A percentile compares a stretch with the other conserved stretches of the same genome.
These are phyloP conservation scores for Pempheris klunzingeri DNA, from an alignment of 2,797 vertebrate genomes.

Conservation along the genomic window DNA sequence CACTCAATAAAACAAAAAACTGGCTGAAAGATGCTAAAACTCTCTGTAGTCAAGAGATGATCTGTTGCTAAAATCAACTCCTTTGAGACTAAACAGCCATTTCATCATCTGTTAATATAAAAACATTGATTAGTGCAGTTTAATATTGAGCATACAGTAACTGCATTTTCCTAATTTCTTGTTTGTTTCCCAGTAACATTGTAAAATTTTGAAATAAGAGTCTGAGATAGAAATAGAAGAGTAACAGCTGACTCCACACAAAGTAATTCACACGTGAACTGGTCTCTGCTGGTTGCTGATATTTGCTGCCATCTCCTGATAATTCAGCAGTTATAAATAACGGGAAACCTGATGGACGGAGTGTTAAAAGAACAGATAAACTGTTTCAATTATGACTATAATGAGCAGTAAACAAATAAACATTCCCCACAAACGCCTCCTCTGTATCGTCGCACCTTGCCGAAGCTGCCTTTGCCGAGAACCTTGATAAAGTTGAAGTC, in stretches of 20 bases:
- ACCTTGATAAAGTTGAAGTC: slow-evolving; percentile 99
- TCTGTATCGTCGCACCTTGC: slow-evolving; percentile 87
- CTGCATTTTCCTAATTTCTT: background rate
- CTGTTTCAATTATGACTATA: slow-evolving; percentile 34
- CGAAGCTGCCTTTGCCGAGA: slow-evolving; percentile 98
- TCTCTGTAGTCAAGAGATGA: no score
- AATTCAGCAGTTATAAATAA: slow-evolving; percentile 17
- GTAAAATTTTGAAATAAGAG: background rate
- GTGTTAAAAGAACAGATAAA: slow-evolving; percentile 1
- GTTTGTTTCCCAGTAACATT: background rate
- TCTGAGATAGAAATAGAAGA: no score
- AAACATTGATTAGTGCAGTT: background rate
- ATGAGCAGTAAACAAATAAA: slow-evolving; percentile 44
- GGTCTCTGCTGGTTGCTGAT: slow-evolving; percentile 15
- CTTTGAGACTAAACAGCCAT: background rate
- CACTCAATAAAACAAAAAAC: slow-evolving; percentile 3
- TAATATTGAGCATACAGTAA: background rate
- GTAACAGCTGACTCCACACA: slow-evolving; percentile 10
- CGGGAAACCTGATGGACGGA: background rate
- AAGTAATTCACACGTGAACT: background rate
- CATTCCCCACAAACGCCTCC: slow-evolving; percentile 28
- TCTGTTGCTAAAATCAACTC: no score
- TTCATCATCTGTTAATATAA: background rate
- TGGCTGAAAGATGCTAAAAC: background rate
- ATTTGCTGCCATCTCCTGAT: background rate